Conservation (phyloP, 2,113 vertebrate species). For the Pelodiscus sinensis region DNA sequence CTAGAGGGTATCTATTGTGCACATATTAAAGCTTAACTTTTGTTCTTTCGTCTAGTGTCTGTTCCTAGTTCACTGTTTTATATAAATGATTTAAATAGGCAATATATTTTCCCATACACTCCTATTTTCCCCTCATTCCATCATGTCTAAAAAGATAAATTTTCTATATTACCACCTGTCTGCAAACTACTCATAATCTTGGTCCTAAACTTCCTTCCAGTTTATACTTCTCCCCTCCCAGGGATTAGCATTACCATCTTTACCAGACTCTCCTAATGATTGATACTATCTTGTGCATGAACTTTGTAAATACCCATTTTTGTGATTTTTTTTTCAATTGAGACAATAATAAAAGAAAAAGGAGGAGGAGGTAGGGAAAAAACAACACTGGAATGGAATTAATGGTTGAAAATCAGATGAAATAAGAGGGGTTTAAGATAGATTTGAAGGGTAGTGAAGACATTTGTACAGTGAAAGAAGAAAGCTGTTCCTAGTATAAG, state of each 20-base stretch:
- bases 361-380: accelerated
- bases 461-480: not conserved
- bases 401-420: not conserved
- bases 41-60: accelerated
- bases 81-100: not conserved
- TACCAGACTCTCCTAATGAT: not conserved
- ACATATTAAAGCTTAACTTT: not conserved
- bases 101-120: not conserved
- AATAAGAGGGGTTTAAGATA: not conserved
- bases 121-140: not conserved
- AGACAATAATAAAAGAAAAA: not conserved
- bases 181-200: not conserved
- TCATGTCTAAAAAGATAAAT: not conserved
- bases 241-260: not conserved
- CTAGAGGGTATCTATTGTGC: not conserved
- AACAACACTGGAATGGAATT: not conserved
- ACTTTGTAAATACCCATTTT: not conserved
- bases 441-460: not conserved
- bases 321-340: not conserved
- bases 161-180: not conserved
- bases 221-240: not conserved
- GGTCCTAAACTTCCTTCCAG: not conserved
- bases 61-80: not conserved
- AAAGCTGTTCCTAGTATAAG: not conserved
- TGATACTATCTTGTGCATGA: not conserved